phyloP scores from a whole-genome alignment of 2,888 invertebrate genomes.

The Melipona bicolor region DNA sequence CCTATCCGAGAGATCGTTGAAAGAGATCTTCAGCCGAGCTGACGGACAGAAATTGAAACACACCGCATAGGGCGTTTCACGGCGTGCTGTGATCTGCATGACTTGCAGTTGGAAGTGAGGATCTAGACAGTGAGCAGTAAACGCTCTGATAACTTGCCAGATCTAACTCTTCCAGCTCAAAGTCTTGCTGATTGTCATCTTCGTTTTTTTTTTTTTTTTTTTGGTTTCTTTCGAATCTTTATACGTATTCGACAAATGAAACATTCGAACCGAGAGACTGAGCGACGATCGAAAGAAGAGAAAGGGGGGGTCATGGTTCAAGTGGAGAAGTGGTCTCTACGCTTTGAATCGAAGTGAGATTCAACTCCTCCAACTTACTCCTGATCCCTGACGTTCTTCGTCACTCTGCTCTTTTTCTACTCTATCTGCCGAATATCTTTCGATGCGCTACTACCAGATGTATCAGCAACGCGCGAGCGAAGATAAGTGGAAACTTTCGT shows the following conservation, averaged over 20 bases:
- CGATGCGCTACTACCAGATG: background rate
- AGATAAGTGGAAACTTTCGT: constrained; percentile 42
- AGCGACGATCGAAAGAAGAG: too few species aligned
- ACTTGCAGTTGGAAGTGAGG: constrained; percentile 88
- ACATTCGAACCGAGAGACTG: background rate
- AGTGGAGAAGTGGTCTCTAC: constrained; percentile 89
- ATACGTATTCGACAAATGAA: background rate
- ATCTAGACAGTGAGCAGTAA: constrained; percentile 85
- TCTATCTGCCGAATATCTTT: constrained; percentile 24
- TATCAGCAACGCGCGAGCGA: constrained; percentile 20
- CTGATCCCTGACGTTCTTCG: constrained; percentile 71
- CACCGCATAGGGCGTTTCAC: constrained; percentile 19
- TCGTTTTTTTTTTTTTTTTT: background rate
- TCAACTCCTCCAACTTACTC: constrained; percentile 92
- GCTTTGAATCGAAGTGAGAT: constrained; percentile 88
- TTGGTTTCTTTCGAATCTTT: too few species aligned
- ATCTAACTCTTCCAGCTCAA: constrained; percentile 92
- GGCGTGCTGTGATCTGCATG: constrained; percentile 65
- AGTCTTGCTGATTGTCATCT: constrained; percentile 76
- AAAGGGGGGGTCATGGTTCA: constrained; percentile 82
- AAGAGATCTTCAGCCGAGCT: background rate
- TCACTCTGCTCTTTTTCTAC: constrained; percentile 15
- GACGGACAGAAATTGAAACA: constrained; percentile 1
- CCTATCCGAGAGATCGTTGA: constrained; percentile 3
- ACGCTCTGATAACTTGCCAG: constrained; percentile 85